Evolutionary conservation across 92 coral and sea anemone genomes (phyloP).

Genomic region (Diadumene lineata): DNA sequence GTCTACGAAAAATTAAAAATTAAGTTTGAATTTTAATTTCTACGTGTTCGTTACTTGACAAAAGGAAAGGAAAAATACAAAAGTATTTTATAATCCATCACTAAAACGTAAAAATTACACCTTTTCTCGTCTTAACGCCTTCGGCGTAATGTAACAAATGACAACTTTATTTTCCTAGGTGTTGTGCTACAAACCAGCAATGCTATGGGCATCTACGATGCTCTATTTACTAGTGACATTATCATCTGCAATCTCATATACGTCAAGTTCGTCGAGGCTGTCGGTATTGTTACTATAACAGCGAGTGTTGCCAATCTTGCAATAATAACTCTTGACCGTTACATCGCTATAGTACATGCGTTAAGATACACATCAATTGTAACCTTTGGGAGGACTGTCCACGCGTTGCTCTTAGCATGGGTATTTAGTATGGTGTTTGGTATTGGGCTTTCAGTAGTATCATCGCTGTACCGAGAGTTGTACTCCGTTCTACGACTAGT

Average conservation of each 20-base stretch:
- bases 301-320: constrained; percentile 11
- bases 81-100: too few relatives aligned
- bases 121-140: too few relatives aligned
- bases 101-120: too few relatives aligned
- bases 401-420: background rate
- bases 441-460: background rate
- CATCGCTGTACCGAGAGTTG: background rate
- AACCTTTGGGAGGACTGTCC: background rate
- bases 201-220: background rate
- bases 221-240: background rate
- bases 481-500: background rate
- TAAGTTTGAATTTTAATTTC: too few relatives aligned
- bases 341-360: constrained; percentile 4
- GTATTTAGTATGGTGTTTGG: constrained; percentile 2
- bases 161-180: too few relatives aligned
- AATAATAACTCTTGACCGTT: constrained; percentile 1
- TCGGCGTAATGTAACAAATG: too few relatives aligned
- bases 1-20: too few relatives aligned
- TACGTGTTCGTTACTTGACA: too few relatives aligned
- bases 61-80: too few relatives aligned
- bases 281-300: constrained; percentile 5
- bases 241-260: background rate
- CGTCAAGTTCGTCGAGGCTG: constrained; percentile 1
- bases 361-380: background rate
- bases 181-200: background rate